Base-by-base conservation (phyloP, 2,797 vertebrate genomes). In the Adrianichthys oophorus region DNA sequence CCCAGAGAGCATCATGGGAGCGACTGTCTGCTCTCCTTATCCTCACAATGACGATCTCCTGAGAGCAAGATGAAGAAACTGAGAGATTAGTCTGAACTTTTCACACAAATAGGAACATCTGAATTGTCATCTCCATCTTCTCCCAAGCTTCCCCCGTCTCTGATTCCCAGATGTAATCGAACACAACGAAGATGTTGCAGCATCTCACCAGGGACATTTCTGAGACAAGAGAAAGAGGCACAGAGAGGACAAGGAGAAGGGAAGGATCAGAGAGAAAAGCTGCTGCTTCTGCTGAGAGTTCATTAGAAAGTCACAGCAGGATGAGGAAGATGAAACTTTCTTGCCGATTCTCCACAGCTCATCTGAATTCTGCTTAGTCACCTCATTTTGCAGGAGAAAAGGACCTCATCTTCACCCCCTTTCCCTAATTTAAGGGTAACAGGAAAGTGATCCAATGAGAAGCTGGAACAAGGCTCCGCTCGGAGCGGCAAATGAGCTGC, bases 281-380 rank as follows among this genome's bases (percentile, higher is more conserved):
- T 18, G 23, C 41, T 42, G 41, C 16, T 42, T 4, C 41, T 15
- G 15, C 18, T n/a, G 51, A 58, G 82, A 70, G 91, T 92, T 91
- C 90, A 91, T 15, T 46, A 41, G 74, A 75, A 86, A 84, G 90
- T 90, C 86, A 89, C 70, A 75, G 61, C 44, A 18, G n/a, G 44
- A 18, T 44, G 17, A 10, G 3, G 8, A 45, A 18, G 68, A 83
- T 55, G 56, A 61, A 47, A 41, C 10, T 15, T 47, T 21, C 17
- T 12, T 15, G 5, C 45, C 4, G 7, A 47, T 50, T 58, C 32
- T 12, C 12, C 32, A 37, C 32, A 37, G 32, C 32, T 37, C 32
- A 37, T 37, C 32, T 37, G 32, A 61, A 54, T 56, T 73, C 49
- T 66, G 49, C 74, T 72, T 71, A 63, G 56, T 52, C 57, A 65